Percentiles rank a stretch among this genome's conserved stretches.
Conservation (phyloP, 2,113 vertebrate genomes). For the Hepsetus odoe region DNA sequence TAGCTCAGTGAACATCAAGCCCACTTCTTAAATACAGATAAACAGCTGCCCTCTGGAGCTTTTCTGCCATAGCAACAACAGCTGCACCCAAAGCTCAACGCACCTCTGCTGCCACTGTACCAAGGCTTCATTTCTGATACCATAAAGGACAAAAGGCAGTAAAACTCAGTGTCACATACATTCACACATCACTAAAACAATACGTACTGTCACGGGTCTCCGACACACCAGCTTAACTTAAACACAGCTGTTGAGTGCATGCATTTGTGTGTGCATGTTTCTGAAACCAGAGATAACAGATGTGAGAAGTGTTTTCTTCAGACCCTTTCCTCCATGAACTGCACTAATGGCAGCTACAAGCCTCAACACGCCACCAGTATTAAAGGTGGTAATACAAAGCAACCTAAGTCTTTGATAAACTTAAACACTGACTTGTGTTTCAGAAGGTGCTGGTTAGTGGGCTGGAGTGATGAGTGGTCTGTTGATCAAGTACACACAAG, state of each 20-base stretch:
- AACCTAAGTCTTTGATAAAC: neutral
- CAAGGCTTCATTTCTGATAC: neutral
- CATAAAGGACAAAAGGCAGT: neutral
- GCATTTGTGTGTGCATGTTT: neutral
- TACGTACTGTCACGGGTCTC: neutral
- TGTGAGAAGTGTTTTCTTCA: neutral
- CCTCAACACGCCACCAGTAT: neutral
- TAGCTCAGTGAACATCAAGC: constrained; percentile 3
- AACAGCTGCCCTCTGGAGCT: constrained; percentile 63
- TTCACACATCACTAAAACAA: constrained; percentile 6
- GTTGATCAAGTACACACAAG: constrained; percentile 21
- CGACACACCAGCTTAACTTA: neutral
- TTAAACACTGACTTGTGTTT: neutral
- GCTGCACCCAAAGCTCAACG: constrained; percentile 25
- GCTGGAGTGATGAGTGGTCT: constrained; percentile 11
- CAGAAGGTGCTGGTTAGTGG: neutral
- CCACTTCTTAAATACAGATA: neutral
- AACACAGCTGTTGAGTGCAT: neutral
- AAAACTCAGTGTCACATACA: constrained; percentile 1
- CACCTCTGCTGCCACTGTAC: constrained; percentile 10
- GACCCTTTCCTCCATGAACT: neutral
- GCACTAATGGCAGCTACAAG: neutral
- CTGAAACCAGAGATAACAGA: neutral
- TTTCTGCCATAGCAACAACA: constrained; percentile 69
- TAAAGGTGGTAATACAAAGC: neutral